Evolutionary conservation across 2,113 vertebrate genomes (phyloP), one percentile per base, ranked within the genome.

Genomic region (Nothobranchius furzeri): DNA sequence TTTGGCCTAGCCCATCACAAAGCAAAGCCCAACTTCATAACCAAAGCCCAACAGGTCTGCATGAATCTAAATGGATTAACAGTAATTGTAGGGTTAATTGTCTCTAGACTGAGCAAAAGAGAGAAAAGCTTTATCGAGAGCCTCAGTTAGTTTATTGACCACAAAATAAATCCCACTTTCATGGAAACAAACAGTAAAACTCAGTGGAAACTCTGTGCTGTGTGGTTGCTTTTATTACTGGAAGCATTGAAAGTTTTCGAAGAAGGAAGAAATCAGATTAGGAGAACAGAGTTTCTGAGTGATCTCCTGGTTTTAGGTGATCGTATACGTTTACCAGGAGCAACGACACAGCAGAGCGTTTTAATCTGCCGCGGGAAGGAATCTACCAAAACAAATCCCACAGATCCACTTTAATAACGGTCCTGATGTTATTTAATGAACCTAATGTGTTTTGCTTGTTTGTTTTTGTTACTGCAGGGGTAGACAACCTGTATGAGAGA

Each of bases 401-500:
- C n/a, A 49, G 7, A 17, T 5, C 14, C 25, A 11, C 14, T 12
- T 13, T 9, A 30, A 20, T 20, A n/a, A 13, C 30, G 10, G 13
- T 24, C 3, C 40, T 9, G 6, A 0, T 54, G 14, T 64, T 58
- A 11, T 35, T 59, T 46, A 2, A 40, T 70, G 3, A 30, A 30
- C 30, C 4, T 30, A 30, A 30, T 30, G 30, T 30, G 9, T 35
- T 67, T 35, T 25, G 0, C 53, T 2, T n/a, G 9, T 62, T 15
- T 20, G 20, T 20, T 47, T 50, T 52, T 14, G 7, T 55, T 67
- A 0, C 82, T 79, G 1, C 89, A 99, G 98, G 96, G 95, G 94
- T 96, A 92, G 98, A 99, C 54, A 96, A 94, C 93, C 94, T 98
- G 90, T 98, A 96, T 86, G 98, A 99, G 90, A 94, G 98, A 87